Evolutionary conservation across 2,797 vertebrate species (phyloP), one percentile per base, ranked within the genome.

Genomic region (Sebastes kiyomatsui): DNA sequence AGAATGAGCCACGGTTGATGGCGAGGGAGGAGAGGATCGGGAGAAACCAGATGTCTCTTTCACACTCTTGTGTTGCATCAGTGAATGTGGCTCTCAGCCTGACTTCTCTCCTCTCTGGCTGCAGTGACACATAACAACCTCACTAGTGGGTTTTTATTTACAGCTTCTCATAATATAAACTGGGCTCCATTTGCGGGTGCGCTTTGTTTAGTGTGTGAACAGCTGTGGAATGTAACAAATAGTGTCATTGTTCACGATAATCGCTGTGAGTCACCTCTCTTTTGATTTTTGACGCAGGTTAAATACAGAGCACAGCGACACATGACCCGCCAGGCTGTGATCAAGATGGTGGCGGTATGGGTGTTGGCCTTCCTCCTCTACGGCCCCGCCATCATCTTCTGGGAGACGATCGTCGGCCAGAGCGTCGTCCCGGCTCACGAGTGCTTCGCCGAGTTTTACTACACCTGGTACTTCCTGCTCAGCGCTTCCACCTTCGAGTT

Each of bases 381-480:
- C 0, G 98, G 98, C 23, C 98, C 98, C 0, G 98, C 98, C 82
- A 99, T 99, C 60, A 97, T 99, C 91, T 97, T 97, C 92, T 99
- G 98, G 98, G 98, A 99, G 92, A 73, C 94, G 0, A 70, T 97
- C 2, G 96, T 96, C 0, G 98, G 97, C 1, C 85, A 73, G 81
- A 98, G 97, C 56, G 95, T 97, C 25, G 97, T 99, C 25, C 97
- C 97, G 0, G 81, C 93, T 0, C 96, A 97, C 66, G 96, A 99
- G 83, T 99, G 98, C 94, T 98, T 97, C 0, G 98, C 97, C 0
- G 98, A 99, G 85, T 99, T 99, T 90, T 98, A 99, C 84, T 97
- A 97, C 95, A 99, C 98, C 81, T 99, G 98, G 98, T 98, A 99
- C 93, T 99, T 99, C 86, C 97, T 99, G 77, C 97, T 99, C 84